Evolutionary conservation across 1,140 invertebrate genomes (phyloP), one percentile per base, ranked within the genome.

Genomic region (Proales similis): DNA sequence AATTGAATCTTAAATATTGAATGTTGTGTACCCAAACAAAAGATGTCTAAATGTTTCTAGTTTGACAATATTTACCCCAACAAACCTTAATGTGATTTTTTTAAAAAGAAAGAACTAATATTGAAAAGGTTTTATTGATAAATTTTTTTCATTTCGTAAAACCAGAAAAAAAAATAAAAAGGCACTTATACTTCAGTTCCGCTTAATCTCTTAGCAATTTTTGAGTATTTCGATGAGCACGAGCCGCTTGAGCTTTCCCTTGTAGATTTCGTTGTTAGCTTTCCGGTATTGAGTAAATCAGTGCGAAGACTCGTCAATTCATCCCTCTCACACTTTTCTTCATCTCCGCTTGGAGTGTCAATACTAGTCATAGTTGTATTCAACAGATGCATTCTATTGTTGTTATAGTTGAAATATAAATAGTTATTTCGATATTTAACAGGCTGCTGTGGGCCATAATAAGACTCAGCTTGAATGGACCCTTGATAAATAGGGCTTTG

Each of bases 351-450:
- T 57, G 24, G 11, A 42, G 19, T 22, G 14, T 57, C 51, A 42
- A 26, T 17, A 24, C 33, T 30, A 42, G 39, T 17, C 6, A n/a
- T n/a, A n/a, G n/a, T n/a, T n/a, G 33, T 30, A 57, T 20, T 57
- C 14, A 57, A 42, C 39, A 29, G 45, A 57, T 57, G 39, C 22
- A 57, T 42, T 39, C 29, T 57, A 17, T 57, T 57, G 22, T 57
- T 57, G 12, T 57, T 57, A 27, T 57, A 57, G 22, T 57, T 57
- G 20, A 57, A 57, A 42, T 57, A 57, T 14, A 57, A 42, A 57
- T 57, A 57, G 32, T 57, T 57, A 57, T 57, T 57, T 57, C 51
- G 20, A 27, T 42, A 42, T 24, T 29, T 57, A 9, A 27, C 45
- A 9, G 49, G 49, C 38, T 53, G 42, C 29, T 38, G 38, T n/a